Percentiles rank a stretch among this genome's conserved stretches.
Conservation (phyloP, 2,888 invertebrate species). For the Lapara coniferarum region DNA sequence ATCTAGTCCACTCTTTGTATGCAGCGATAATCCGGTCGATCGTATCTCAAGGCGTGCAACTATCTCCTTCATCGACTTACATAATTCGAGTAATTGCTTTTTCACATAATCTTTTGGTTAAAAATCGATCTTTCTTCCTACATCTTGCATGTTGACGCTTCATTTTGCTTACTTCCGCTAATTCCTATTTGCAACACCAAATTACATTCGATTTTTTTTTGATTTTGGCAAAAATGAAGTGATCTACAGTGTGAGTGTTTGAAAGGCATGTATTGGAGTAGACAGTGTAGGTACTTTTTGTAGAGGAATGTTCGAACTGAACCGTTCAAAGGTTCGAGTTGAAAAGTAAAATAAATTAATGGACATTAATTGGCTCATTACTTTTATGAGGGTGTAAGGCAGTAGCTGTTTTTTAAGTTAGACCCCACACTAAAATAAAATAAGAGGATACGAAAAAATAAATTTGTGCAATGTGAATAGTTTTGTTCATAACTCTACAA, state of each 20-base stretch:
- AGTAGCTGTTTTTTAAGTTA: too few relatives aligned
- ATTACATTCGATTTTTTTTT: constrained; percentile 25
- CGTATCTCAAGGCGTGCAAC: constrained; percentile 61
- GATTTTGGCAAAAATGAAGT: constrained; percentile 3
- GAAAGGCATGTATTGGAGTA: too few relatives aligned
- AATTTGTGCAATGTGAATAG: too few relatives aligned
- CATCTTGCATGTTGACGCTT: constrained; percentile 53
- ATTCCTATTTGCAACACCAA: constrained; percentile 35
- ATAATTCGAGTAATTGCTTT: constrained; percentile 72
- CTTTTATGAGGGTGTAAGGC: too few relatives aligned
- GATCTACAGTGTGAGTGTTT: not conserved
- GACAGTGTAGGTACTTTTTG: too few relatives aligned
- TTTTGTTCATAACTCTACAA: too few relatives aligned
- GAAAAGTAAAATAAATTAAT: too few relatives aligned
- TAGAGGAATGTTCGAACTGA: too few relatives aligned
- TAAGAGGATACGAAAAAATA: too few relatives aligned
- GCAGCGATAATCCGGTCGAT: constrained; percentile 47
- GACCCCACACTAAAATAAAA: too few relatives aligned
- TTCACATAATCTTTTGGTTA: constrained; percentile 68
- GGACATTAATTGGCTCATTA: too few relatives aligned
- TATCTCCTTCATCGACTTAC: constrained; percentile 70
- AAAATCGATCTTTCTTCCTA: constrained; percentile 63
- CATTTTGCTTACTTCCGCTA: constrained; percentile 33
- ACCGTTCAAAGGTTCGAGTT: too few relatives aligned
- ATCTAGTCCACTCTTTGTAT: constrained; percentile 45